Evolutionary conservation across 2,113 vertebrate genomes (phyloP).

Genomic region (Ageneiosus marmoratus): DNA sequence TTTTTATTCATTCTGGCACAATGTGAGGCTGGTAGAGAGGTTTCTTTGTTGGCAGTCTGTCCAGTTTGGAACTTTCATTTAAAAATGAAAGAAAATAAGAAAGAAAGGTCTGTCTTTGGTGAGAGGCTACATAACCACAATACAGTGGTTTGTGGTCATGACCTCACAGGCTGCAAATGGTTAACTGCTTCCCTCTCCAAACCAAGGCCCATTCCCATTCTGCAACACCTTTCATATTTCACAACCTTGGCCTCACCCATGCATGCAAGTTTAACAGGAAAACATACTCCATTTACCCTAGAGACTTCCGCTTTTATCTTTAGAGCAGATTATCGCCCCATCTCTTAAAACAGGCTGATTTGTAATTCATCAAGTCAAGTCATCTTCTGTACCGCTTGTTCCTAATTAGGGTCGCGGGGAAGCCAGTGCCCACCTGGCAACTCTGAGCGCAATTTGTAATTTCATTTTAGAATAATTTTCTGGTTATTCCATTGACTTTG

Average conservation of each 20-base stretch:
- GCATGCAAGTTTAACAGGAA: constrained; percentile 27
- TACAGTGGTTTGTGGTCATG: not conserved
- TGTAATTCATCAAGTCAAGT: no score
- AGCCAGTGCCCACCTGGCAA: no score
- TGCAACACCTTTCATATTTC: constrained; percentile 22
- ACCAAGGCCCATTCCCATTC: constrained; percentile 13
- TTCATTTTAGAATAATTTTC: no score
- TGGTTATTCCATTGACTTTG: constrained; percentile 36
- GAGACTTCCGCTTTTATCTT: constrained; percentile 21
- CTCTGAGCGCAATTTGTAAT: no score
- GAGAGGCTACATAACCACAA: not conserved
- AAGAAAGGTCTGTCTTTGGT: not conserved
- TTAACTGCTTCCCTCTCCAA: not conserved
- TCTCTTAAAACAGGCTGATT: constrained; percentile 37
- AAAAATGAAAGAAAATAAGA: not conserved
- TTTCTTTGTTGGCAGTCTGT: not conserved
- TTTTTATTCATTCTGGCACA: constrained; percentile 26
- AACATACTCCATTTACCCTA: constrained; percentile 24
- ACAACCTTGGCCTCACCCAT: constrained; percentile 22
- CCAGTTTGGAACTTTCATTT: not conserved
- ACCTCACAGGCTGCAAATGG: not conserved
- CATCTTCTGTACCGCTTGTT: constrained; percentile 32
- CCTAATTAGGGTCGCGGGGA: no score
- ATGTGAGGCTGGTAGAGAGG: constrained; percentile 7
- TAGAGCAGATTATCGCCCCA: constrained; percentile 29